Conservation (phyloP, 2,113 vertebrate species). For the Bubo blakistoni region DNA sequence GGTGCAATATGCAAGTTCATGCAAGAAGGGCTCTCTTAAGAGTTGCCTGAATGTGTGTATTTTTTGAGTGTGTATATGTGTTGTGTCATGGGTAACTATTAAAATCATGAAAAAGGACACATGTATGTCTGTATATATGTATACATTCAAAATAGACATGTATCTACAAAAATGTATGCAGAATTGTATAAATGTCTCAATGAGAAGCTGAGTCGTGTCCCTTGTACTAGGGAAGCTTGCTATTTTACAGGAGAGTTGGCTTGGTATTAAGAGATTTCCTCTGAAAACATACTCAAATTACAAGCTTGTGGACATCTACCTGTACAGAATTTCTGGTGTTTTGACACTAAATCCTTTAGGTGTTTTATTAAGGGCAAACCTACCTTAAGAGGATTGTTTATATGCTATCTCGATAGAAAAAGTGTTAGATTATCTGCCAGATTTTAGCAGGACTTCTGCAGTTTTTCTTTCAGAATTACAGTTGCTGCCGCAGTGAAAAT, state of each 20-base stretch:
- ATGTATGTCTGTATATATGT: accelerated
- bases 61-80: neutral
- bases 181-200: neutral
- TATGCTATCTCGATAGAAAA: neutral
- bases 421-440: neutral
- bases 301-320: neutral
- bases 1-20: neutral
- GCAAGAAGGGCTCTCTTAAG: neutral
- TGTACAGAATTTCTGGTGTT: neutral
- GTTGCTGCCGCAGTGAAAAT: neutral
- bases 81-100: accelerated
- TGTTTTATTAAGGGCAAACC: neutral
- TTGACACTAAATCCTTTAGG: neutral
- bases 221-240: neutral
- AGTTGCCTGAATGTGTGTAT: neutral
- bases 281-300: neutral
- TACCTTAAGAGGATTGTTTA: neutral
- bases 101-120: neutral
- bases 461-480: neutral
- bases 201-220: neutral
- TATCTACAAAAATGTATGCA: neutral
- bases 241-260: neutral
- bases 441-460: neutral
- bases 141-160: neutral
- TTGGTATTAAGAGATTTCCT: neutral